phyloP scores from a whole-genome alignment of 2,113 vertebrate species.

The Dasypus novemcinctus region DNA sequence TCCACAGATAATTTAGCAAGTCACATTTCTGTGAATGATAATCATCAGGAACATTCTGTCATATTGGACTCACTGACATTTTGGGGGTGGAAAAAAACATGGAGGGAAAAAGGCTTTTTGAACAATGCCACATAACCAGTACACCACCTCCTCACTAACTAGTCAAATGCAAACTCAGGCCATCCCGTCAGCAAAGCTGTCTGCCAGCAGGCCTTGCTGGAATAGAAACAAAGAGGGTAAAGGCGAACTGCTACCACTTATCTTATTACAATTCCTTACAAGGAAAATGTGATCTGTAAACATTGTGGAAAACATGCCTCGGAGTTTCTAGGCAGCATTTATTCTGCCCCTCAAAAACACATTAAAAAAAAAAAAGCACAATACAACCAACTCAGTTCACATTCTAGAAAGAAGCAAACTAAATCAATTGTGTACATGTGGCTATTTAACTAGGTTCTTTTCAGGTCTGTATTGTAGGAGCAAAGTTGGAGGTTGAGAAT shows the following conservation, averaged over 20 bases:
- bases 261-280: conserved; percentile 47
- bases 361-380: conserved; percentile 41
- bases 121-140: conserved; percentile 66
- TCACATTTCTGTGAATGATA: conserved; percentile 59
- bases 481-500: background rate
- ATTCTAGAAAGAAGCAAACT: conserved; percentile 25
- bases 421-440: background rate
- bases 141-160: conserved; percentile 65
- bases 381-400: conserved; percentile 10
- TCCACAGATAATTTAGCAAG: conserved; percentile 59
- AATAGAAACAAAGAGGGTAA: background rate
- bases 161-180: conserved; percentile 64
- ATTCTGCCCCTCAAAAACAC: conserved; percentile 38
- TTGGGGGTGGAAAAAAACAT: conserved; percentile 75
- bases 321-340: conserved; percentile 48
- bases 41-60: conserved; percentile 75
- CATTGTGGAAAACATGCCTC: background rate
- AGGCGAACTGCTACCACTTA: conserved; percentile 38
- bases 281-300: conserved; percentile 51
- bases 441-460: conserved; percentile 20
- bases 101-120: conserved; percentile 62
- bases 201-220: conserved; percentile 55
- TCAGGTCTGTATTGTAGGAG: background rate
- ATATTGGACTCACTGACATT: conserved; percentile 73
- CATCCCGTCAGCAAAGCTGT: conserved; percentile 20